These are phyloP conservation scores for Megathymus violae DNA, from an alignment of 1,140 invertebrate genomes.

Conservation along the genomic window DNA sequence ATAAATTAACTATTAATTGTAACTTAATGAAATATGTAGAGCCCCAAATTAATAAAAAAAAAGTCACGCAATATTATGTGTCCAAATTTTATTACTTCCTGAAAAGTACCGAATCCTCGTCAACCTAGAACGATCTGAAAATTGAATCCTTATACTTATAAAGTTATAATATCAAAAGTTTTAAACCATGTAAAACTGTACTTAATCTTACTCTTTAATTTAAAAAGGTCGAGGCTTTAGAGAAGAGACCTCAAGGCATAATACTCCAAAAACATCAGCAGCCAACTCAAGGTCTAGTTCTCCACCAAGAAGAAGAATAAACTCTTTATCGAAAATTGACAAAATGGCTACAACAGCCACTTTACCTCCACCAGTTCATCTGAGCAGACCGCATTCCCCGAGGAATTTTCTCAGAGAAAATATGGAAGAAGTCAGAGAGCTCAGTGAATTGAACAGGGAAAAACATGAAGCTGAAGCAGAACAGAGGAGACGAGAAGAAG, in stretches of 20 bases:
- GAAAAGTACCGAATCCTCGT: no score
- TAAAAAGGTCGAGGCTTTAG: slow-evolving; percentile 72
- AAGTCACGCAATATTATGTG: no score
- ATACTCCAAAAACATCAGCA: slow-evolving; percentile 76
- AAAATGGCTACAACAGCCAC: slow-evolving; percentile 70
- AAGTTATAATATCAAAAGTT: no score
- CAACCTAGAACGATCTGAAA: no score
- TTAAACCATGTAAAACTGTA: no score
- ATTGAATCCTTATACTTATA: no score
- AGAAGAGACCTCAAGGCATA: slow-evolving; percentile 78
- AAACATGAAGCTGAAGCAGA: slow-evolving; percentile 79
- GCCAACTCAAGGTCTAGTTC: slow-evolving; percentile 73
- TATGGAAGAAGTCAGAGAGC: slow-evolving; percentile 79
- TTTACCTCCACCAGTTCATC: slow-evolving; percentile 54
- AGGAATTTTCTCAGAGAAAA: slow-evolving; percentile 81
- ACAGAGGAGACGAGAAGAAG: slow-evolving; percentile 72
- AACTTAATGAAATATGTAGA: no score
- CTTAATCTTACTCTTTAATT: slow-evolving; percentile 15
- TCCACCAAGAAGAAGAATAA: slow-evolving; percentile 68
- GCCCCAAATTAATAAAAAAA: no score
- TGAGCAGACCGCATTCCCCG: slow-evolving; percentile 63
- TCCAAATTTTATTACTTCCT: no score
- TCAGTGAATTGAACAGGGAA: slow-evolving; percentile 81
- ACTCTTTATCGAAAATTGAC: slow-evolving; percentile 67
- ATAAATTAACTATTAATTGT: no score